Percentiles rank a stretch among this genome's conserved stretches.
phyloP scores from a whole-genome alignment of 2,888 invertebrate genomes.

The Endomychus coccineus region DNA sequence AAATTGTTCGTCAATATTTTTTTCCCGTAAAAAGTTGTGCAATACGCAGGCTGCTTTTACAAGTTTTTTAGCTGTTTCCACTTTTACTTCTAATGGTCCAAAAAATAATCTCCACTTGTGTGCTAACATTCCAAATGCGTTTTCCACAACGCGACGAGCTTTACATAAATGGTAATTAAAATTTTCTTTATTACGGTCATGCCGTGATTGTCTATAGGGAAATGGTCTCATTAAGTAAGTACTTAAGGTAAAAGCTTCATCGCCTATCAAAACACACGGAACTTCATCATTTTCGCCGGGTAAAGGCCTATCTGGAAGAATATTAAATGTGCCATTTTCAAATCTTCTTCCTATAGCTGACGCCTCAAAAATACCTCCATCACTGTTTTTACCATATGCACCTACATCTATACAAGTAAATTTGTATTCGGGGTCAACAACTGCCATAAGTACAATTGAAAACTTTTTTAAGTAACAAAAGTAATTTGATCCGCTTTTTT shows the following conservation, averaged over 20 bases:
- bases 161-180: conserved; percentile 19
- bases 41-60: too few species aligned
- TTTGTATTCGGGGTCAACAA: conserved; percentile 22
- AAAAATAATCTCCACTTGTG: conserved; percentile 24
- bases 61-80: too few species aligned
- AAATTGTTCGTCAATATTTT: too few species aligned
- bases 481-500: too few species aligned
- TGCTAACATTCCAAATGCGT: conserved; percentile 26
- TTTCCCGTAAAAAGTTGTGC: too few species aligned
- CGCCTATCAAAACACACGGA: conserved; percentile 23
- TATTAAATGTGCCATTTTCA: conserved; percentile 12
- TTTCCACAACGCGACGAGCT: conserved; percentile 24
- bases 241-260: conserved; percentile 19
- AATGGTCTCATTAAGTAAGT: conserved; percentile 21
- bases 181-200: conserved; percentile 19
- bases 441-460: conserved; percentile 15
- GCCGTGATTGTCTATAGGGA: conserved; percentile 19
- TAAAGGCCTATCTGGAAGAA: conserved; percentile 16
- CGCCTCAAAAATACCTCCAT: conserved; percentile 22
- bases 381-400: conserved; percentile 24
- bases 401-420: conserved; percentile 24
- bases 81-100: too few species aligned
- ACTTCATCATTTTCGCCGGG: conserved; percentile 14
- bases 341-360: conserved; percentile 22
- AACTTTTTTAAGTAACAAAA: conserved; percentile 18